Percentiles rank a stretch among this genome's conserved stretches.
Conservation (phyloP, 2,113 vertebrate genomes). For the Castor canadensis region DNA sequence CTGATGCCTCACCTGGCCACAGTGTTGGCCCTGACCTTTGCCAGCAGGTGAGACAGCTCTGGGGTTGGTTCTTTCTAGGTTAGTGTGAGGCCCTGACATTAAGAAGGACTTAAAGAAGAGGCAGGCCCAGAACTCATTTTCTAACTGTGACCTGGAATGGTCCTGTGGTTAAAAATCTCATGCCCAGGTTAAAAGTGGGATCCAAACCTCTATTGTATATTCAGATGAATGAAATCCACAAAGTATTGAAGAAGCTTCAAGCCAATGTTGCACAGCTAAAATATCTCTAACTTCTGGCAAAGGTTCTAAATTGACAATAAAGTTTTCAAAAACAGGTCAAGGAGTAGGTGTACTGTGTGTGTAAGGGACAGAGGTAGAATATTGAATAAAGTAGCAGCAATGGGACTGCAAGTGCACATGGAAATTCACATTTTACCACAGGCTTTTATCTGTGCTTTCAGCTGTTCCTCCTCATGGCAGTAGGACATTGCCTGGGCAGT, state of each 20-base stretch:
- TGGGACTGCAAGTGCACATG: accelerated
- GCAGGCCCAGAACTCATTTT: neutral
- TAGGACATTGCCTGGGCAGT: accelerated
- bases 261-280: neutral
- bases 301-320: neutral
- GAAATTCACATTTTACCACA: neutral
- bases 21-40: conserved; percentile 76
- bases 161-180: neutral
- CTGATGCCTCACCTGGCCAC: conserved; percentile 82
- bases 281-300: neutral
- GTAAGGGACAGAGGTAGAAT: neutral
- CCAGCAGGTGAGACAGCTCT: conserved; percentile 74
- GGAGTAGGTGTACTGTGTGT: neutral
- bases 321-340: neutral
- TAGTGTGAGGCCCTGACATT: neutral
- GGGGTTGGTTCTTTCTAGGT: neutral
- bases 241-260: neutral
- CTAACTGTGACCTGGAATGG: neutral
- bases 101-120: neutral
- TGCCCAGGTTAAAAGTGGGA: neutral
- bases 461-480: neutral
- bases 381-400: neutral
- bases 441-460: neutral
- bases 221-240: neutral
- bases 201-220: neutral